Evolutionary conservation across 2,888 invertebrate species (phyloP).

Genomic region (Cinara cedri): DNA sequence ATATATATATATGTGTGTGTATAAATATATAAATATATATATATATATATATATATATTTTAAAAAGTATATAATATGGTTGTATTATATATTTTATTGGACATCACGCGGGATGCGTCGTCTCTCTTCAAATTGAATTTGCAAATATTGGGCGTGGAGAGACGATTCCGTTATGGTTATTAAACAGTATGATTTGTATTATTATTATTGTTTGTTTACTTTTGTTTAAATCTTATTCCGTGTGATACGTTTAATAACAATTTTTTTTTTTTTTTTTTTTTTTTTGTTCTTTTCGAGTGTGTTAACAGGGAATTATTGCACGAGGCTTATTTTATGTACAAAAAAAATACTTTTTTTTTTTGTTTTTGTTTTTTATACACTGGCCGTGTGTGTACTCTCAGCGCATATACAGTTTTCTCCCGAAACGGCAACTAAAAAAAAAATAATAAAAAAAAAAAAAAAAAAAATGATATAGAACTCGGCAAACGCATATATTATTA

Average conservation of each 20-base stretch:
- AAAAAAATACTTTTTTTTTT: constrained; percentile 35
- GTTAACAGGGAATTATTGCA: constrained; percentile 53
- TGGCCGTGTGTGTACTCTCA: constrained; percentile 15
- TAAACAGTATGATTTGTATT: neutral
- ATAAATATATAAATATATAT: too few species aligned
- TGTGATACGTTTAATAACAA: constrained; percentile 20
- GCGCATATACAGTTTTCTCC: constrained; percentile 31
- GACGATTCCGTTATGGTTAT: neutral
- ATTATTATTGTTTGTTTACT: constrained; percentile 6
- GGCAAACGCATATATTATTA: constrained; percentile 21
- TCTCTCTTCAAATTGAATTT: neutral
- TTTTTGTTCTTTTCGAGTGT: constrained; percentile 40
- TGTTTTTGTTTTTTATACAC: constrained; percentile 33
- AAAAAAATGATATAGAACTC: constrained; percentile 38
- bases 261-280: constrained; percentile 6
- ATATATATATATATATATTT: too few species aligned
- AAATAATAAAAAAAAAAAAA: too few species aligned
- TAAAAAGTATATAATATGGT: too few species aligned
- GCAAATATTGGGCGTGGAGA: neutral
- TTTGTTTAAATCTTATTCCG: constrained; percentile 1
- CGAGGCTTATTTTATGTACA: constrained; percentile 43
- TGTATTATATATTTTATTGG: neutral
- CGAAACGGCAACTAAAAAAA: neutral
- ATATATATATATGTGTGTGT: too few species aligned
- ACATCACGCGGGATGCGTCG: neutral